These are phyloP conservation scores for Portunus trituberculatus DNA, from an alignment of 1,140 invertebrate genomes.

Conservation along the genomic window DNA sequence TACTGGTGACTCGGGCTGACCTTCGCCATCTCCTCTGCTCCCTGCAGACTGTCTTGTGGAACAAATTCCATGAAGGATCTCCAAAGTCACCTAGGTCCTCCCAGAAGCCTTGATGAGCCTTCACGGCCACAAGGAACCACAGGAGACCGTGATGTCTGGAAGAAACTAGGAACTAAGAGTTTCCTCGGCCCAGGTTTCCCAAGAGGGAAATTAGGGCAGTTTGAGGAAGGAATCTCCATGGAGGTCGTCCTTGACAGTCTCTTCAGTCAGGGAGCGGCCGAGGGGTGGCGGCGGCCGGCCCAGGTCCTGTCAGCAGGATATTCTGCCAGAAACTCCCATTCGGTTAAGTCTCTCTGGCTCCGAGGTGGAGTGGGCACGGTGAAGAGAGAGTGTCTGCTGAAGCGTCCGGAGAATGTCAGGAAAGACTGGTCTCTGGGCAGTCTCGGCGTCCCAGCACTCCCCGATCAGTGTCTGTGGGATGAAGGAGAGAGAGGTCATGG, in stretches of 20 bases:
- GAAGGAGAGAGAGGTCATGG: neutral
- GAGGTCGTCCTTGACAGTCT: conserved; percentile 57
- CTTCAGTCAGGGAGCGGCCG: conserved; percentile 70
- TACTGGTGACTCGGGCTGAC: conserved; percentile 2
- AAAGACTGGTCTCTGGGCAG: conserved; percentile 74
- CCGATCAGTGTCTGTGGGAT: conserved; percentile 68
- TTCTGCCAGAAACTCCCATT: conserved; percentile 67
- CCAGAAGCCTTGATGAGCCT: neutral
- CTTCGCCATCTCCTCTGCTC: neutral
- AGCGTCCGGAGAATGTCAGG: conserved; percentile 70
- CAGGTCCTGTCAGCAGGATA: conserved; percentile 73
- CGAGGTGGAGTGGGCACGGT: conserved; percentile 77
- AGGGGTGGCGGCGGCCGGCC: conserved; percentile 53
- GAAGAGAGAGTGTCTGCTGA: conserved; percentile 75
- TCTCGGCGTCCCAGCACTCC: conserved; percentile 73
- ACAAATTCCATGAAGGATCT: neutral
- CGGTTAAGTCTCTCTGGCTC: conserved; percentile 77
- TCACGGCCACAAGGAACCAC: neutral
- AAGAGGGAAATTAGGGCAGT: conserved; percentile 16
- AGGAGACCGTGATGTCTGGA: neutral
- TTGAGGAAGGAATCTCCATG: conserved; percentile 52
- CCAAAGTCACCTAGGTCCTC: neutral
- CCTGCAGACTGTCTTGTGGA: neutral
- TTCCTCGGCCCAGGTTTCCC: neutral
- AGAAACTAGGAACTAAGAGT: neutral